These are phyloP conservation scores for Triplophysa dalaica DNA, from an alignment of 2,113 vertebrate genomes.

Conservation along the genomic window DNA sequence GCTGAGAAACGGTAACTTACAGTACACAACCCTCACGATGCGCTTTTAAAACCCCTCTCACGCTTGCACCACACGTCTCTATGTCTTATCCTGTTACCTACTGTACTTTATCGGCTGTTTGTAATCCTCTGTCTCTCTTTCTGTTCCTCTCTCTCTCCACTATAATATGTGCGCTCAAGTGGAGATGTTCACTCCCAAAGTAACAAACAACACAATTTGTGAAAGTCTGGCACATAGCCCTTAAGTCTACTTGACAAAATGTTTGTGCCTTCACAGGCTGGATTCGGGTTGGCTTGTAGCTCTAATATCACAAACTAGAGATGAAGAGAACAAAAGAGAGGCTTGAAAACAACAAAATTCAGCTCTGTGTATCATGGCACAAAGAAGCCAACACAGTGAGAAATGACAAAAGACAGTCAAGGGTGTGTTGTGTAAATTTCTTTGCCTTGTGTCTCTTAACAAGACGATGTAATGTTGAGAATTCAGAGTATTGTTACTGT, in stretches of 20 bases:
- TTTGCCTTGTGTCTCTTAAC: background rate
- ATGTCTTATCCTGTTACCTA: slow-evolving; percentile 1
- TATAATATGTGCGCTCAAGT: slow-evolving; percentile 6
- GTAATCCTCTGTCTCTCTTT: background rate
- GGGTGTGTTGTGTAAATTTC: background rate
- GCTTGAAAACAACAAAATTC: background rate
- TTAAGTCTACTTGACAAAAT: slow-evolving; percentile 27
- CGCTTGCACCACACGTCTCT: background rate
- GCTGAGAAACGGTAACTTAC: slow-evolving; percentile 6
- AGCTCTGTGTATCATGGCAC: slow-evolving; percentile 6
- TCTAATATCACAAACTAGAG: slow-evolving; percentile 11
- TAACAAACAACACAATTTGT: slow-evolving; percentile 17
- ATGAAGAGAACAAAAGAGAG: slow-evolving; percentile 1
- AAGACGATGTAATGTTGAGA: background rate
- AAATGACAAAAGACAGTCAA: background rate
- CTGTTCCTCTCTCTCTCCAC: background rate
- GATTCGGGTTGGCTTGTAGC: background rate
- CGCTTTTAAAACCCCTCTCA: background rate
- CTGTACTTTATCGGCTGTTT: background rate
- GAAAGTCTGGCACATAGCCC: background rate
- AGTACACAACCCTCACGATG: too few species aligned
- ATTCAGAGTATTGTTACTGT: background rate
- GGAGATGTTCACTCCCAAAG: background rate
- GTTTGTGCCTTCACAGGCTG: background rate
- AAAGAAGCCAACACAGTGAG: background rate